Base-by-base conservation (phyloP, 2,888 invertebrate species). In the Brachylomia viminalis region DNA sequence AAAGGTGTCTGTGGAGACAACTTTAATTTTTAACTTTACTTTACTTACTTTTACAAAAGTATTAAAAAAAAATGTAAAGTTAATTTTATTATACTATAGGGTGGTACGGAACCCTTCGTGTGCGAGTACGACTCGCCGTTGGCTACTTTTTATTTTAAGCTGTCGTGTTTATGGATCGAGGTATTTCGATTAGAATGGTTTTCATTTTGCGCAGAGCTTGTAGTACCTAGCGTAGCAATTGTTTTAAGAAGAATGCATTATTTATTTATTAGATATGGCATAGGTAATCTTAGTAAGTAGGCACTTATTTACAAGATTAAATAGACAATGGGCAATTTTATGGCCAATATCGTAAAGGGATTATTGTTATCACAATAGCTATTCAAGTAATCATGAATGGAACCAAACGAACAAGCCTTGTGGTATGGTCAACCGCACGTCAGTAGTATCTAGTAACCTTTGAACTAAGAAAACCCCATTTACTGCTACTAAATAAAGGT, bases 121-220 rank as follows among this genome's bases (percentile, higher is more conserved):
- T n/a, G n/a, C n/a, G n/a, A n/a, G n/a, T n/a, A n/a, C n/a, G n/a
- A n/a, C n/a, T n/a, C n/a, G 6, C 38, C 6, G 38, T 38, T 6
- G 6, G 38, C 38, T 6, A 6, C 8, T 4, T 42, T 42, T 80
- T 76, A 59, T 71, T 75, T 65, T 61, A 1, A 47, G 49, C 30
- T 58, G 11, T 59, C 7, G 42, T 52, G 27, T 65, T 71, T 62
- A 77, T 47, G 17, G 38, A 30, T 27, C n/a, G 20, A 38, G 38
- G 6, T 72, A n/a, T 75, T 67, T 45, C 27, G 17, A 59, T 75
- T 68, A 54, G 52, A 59, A 62, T 54, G 47, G 56, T 61, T 70
- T 70, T 30, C 1, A 47, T 47, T 79, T 65, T 20, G 27, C 30
- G 23, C 27, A 42, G 23, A 52, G 8, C 23, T 64, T 54, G 49